Conservation (phyloP, 2,113 vertebrate genomes). For the Mirza zaza region DNA sequence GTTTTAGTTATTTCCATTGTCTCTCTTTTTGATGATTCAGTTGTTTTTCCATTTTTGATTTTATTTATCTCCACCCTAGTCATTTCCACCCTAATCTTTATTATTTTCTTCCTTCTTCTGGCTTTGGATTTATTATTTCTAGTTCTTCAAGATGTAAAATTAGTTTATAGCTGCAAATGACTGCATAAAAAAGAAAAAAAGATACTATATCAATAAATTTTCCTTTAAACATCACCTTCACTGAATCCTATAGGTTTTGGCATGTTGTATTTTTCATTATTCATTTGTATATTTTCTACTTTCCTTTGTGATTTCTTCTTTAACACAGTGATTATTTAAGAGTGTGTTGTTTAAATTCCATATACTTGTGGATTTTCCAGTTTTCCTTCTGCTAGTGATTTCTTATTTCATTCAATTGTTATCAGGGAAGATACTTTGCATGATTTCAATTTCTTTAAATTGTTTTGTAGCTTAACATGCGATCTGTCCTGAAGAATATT, state of each 20-base stretch:
- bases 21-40: not conserved
- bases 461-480: not conserved
- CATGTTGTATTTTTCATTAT: not conserved
- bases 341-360: not conserved
- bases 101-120: not conserved
- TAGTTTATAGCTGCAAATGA: not conserved
- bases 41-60: not conserved
- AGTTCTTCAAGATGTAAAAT: not conserved
- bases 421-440: not conserved
- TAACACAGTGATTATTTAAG: not conserved
- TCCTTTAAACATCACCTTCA: not conserved
- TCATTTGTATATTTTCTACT: not conserved
- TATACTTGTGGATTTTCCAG: not conserved
- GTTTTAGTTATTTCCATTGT: not conserved
- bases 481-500: not conserved
- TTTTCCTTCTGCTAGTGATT: not conserved
- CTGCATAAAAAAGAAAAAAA: too few relatives aligned
- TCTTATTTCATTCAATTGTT: not conserved
- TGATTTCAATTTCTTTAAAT: not conserved
- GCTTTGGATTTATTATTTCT: not conserved
- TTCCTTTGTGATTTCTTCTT: not conserved
- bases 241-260: not conserved
- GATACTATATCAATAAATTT: not conserved
- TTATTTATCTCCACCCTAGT: not conserved
- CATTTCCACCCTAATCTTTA: not conserved